A percentile compares a stretch with the other conserved stretches of the same genome.
These are phyloP conservation scores for Phyllostomus discolor DNA, from an alignment of 2,113 vertebrate genomes.

Conservation along the genomic window DNA sequence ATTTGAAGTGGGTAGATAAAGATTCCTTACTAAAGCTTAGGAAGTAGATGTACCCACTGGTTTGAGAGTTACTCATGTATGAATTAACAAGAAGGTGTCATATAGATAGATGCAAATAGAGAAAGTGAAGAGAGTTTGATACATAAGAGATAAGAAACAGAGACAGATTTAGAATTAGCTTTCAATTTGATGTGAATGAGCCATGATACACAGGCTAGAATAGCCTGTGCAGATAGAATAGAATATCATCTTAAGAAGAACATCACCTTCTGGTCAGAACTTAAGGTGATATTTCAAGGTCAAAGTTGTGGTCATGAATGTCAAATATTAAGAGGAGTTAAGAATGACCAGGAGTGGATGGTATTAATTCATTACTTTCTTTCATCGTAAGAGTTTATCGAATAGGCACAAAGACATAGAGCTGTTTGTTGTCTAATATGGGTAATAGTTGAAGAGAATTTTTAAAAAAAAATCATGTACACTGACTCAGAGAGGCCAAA, in stretches of 20 bases:
- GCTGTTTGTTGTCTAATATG: not conserved
- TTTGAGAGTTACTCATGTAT: not conserved
- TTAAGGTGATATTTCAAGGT: not conserved
- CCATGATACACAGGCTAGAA: not conserved
- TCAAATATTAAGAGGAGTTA: not conserved
- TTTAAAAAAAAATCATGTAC: not conserved
- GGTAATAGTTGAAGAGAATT: not conserved
- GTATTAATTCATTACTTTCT: not conserved
- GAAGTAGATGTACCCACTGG: not conserved
- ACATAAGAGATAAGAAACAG: not conserved
- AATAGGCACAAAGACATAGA: not conserved
- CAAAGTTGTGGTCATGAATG: not conserved
- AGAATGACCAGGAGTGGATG: not conserved
- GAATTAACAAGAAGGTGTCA: not conserved
- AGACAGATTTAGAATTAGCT: not conserved
- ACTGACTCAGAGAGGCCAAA: not conserved
- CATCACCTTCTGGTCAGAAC: no score
- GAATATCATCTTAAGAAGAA: no score
- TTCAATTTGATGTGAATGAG: not conserved
- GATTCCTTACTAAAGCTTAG: not conserved
- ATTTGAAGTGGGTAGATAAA: not conserved
- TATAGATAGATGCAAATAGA: not conserved
- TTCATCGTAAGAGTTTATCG: not conserved
- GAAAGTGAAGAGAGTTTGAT: not conserved
- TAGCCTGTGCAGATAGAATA: no score